These are phyloP conservation scores for Gila orcuttii DNA, from an alignment of 2,113 vertebrate species.

Conservation along the genomic window DNA sequence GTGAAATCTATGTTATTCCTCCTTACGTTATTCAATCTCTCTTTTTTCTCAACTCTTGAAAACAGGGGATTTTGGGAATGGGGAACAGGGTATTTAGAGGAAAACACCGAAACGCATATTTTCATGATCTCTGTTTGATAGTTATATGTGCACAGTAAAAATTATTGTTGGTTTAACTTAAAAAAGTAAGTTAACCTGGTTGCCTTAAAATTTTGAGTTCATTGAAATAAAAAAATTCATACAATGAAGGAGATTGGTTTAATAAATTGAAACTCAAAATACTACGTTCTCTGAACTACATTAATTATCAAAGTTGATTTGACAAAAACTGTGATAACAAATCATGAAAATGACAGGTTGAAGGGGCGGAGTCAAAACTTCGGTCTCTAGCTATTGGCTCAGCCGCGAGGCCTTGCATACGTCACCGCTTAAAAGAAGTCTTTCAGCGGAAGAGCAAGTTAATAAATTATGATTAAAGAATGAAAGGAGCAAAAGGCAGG, in stretches of 20 bases:
- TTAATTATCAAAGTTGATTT: too few relatives aligned
- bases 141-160: background rate
- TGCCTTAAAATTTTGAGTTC: too few relatives aligned
- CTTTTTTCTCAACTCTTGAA: background rate
- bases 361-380: background rate
- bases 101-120: background rate
- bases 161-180: too few relatives aligned
- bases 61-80: background rate
- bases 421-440: background rate
- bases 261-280: too few relatives aligned
- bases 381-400: background rate
- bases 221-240: too few relatives aligned
- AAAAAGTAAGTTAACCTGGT: too few relatives aligned
- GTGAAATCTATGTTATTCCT: background rate
- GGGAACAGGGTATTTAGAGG: background rate
- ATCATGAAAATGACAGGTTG: background rate
- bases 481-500: too few relatives aligned
- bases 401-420: background rate
- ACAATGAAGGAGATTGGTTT: too few relatives aligned
- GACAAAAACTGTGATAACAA: too few relatives aligned
- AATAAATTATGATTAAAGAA: background rate
- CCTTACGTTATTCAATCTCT: background rate
- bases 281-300: too few relatives aligned
- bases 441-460: background rate
- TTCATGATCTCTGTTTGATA: background rate